These are phyloP conservation scores for Hymenopus coronatus DNA, from an alignment of 2,888 invertebrate genomes.

Conservation along the genomic window DNA sequence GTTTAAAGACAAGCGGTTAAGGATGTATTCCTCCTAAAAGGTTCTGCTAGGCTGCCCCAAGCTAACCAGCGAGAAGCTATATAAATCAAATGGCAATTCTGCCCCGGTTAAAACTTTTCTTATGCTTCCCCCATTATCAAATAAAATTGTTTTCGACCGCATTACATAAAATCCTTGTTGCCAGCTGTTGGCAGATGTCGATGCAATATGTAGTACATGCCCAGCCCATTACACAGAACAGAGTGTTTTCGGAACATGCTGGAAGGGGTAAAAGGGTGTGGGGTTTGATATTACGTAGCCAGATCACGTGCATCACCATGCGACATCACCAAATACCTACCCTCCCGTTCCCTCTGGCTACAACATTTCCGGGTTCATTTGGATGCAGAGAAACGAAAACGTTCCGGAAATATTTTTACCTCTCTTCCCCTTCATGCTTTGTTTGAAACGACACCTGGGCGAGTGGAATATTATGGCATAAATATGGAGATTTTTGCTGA, in stretches of 20 bases:
- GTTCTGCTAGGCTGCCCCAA: neutral
- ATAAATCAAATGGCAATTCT: neutral
- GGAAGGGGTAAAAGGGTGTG: neutral
- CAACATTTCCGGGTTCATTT: neutral
- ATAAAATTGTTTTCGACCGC: constrained; percentile 1
- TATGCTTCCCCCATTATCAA: neutral
- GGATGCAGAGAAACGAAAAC: neutral
- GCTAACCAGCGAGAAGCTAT: neutral
- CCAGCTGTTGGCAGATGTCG: neutral
- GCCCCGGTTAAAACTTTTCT: neutral
- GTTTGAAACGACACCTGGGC: neutral
- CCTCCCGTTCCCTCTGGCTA: neutral
- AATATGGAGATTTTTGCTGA: neutral
- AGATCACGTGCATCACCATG: neutral
- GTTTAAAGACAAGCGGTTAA: too few species aligned
- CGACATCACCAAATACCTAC: neutral
- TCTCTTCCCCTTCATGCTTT: neutral
- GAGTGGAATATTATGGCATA: neutral
- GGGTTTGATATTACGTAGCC: neutral
- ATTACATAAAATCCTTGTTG: neutral
- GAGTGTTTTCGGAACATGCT: neutral
- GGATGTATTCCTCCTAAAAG: too few species aligned
- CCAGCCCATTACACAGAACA: neutral
- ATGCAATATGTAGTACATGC: constrained; percentile 7
- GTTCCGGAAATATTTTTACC: neutral